These are phyloP conservation scores for Catharus bicknelli DNA, from an alignment of 2,113 vertebrate species.

Conservation along the genomic window DNA sequence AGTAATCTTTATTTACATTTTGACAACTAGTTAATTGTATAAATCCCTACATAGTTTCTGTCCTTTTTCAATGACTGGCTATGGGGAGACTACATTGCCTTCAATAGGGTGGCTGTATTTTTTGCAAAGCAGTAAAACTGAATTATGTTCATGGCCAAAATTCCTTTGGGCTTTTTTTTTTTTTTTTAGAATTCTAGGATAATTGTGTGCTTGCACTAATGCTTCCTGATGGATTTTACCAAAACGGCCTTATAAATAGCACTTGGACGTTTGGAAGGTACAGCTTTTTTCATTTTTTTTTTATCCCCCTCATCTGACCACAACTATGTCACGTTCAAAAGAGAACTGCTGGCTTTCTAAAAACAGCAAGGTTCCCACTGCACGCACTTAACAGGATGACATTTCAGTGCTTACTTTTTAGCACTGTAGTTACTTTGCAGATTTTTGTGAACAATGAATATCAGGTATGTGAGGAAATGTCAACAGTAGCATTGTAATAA, in stretches of 20 bases:
- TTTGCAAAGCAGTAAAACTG: background rate
- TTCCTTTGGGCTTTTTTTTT: background rate
- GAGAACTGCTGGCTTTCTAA: background rate
- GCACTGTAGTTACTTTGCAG: background rate
- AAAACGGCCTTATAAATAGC: background rate
- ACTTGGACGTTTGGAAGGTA: background rate
- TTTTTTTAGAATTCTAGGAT: background rate
- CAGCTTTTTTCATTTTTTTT: background rate
- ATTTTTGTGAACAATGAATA: background rate
- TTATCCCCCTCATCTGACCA: background rate
- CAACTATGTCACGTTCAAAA: background rate
- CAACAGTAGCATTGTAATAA: background rate
- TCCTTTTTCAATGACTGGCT: background rate
- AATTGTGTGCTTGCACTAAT: background rate
- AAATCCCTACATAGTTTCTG: background rate
- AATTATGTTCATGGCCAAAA: background rate
- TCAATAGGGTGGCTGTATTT: background rate
- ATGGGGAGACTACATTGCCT: background rate
- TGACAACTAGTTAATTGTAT: background rate
- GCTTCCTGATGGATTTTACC: background rate
- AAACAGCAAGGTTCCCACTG: background rate
- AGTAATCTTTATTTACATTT: background rate
- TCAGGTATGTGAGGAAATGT: background rate
- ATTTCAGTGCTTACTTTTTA: background rate
- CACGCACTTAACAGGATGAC: background rate